These are phyloP conservation scores for Copsychus sechellarum DNA, from an alignment of 2,113 vertebrate genomes.

Conservation along the genomic window DNA sequence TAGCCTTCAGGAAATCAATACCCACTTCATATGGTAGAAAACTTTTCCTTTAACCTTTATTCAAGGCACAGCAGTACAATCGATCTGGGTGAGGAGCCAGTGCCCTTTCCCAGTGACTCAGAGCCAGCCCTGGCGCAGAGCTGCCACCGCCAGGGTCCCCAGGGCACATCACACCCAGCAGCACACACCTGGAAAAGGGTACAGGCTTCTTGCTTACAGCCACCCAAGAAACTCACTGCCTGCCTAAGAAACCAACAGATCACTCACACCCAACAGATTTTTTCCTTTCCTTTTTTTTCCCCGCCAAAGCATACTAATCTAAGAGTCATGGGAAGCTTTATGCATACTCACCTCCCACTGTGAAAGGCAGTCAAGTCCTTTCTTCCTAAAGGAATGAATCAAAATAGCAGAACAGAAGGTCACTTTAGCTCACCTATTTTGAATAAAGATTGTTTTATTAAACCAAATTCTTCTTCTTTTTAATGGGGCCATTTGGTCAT, in stretches of 20 bases:
- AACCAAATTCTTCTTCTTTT: not conserved
- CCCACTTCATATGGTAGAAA: not conserved
- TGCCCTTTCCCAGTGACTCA: not conserved
- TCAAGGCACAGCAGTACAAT: not conserved
- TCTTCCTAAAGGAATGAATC: not conserved
- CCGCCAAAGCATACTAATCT: rapidly evolving
- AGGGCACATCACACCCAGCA: rapidly evolving
- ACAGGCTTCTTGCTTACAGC: not conserved
- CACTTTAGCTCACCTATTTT: not conserved
- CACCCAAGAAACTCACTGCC: not conserved
- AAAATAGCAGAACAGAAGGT: not conserved
- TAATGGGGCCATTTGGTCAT: not conserved
- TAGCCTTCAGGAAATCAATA: slow-evolving; percentile 47
- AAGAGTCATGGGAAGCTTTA: not conserved
- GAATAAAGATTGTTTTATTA: not conserved
- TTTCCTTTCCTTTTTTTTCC: rapidly evolving
- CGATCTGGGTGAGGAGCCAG: not conserved
- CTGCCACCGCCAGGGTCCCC: not conserved
- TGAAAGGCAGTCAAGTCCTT: not conserved
- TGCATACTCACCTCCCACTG: not conserved
- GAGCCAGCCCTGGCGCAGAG: not conserved
- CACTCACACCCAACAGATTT: not conserved
- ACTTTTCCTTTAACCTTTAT: slow-evolving; percentile 27
- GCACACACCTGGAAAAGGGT: not conserved
- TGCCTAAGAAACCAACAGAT: not conserved